A percentile compares a stretch with the other conserved stretches of the same genome.
These are phyloP conservation scores for Vollenhovia emeryi DNA, from an alignment of 1,140 invertebrate genomes.

Conservation along the genomic window DNA sequence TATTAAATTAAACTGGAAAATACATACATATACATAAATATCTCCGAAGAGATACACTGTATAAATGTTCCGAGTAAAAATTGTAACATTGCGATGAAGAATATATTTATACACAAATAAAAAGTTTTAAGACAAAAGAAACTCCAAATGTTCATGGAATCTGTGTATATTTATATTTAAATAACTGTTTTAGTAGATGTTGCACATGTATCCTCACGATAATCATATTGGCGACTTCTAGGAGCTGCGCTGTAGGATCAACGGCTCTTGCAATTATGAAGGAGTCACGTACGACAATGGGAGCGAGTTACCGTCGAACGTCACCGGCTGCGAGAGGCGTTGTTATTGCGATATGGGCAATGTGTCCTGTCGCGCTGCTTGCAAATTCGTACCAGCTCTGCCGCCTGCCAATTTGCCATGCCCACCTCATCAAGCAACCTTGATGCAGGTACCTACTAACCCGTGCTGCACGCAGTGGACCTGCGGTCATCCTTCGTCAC, in stretches of 20 bases:
- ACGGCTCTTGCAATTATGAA: conserved; percentile 91
- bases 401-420: conserved; percentile 92
- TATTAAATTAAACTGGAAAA: too few relatives aligned
- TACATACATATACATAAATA: too few relatives aligned
- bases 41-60: too few relatives aligned
- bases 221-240: conserved; percentile 71
- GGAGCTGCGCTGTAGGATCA: conserved; percentile 90
- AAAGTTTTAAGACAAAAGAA: not conserved
- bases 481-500: conserved; percentile 81
- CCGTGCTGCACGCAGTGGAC: conserved; percentile 93
- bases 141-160: too few relatives aligned
- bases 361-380: conserved; percentile 92
- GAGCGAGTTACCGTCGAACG: conserved; percentile 86
- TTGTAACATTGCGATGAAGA: not conserved
- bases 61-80: not conserved
- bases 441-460: conserved; percentile 90
- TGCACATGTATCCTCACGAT: not conserved
- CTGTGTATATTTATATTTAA: not conserved
- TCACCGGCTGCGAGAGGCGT: conserved; percentile 92
- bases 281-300: conserved; percentile 87
- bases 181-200: not conserved
- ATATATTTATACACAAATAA: not conserved
- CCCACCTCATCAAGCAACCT: conserved; percentile 87
- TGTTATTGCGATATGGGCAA: conserved; percentile 95
- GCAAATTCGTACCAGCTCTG: conserved; percentile 89